Evolutionary conservation across 2,113 vertebrate species (phyloP).

Genomic region (Cettia cetti): DNA sequence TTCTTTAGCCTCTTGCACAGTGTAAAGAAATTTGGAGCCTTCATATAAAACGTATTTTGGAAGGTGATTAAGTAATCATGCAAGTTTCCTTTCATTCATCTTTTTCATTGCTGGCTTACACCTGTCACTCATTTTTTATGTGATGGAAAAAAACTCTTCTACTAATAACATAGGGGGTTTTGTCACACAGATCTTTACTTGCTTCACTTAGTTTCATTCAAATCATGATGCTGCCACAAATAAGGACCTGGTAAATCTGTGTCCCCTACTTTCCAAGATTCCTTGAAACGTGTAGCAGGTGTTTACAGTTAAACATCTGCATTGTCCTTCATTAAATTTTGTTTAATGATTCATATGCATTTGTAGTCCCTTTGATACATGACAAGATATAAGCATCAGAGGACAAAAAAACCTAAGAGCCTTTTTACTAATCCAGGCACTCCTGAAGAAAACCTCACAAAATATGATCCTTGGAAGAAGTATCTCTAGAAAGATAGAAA

Average conservation of each 20-base stretch:
- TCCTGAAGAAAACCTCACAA: neutral
- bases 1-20: neutral
- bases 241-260: neutral
- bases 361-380: neutral
- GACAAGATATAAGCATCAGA: neutral
- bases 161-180: accelerated
- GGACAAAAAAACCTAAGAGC: neutral
- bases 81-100: neutral
- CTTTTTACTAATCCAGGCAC: neutral
- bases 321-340: neutral
- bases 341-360: neutral
- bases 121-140: neutral
- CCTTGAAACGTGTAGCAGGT: neutral
- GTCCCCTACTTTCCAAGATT: neutral
- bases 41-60: neutral
- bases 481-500: neutral
- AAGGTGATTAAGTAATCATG: neutral
- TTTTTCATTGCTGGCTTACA: neutral
- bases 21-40: neutral
- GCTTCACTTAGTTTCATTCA: neutral
- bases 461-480: neutral
- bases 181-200: neutral
- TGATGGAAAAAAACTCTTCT: neutral
- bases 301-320: neutral
- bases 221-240: neutral